Base-by-base conservation (phyloP, 2,888 invertebrate species). In the Mechanitis messenoides region DNA sequence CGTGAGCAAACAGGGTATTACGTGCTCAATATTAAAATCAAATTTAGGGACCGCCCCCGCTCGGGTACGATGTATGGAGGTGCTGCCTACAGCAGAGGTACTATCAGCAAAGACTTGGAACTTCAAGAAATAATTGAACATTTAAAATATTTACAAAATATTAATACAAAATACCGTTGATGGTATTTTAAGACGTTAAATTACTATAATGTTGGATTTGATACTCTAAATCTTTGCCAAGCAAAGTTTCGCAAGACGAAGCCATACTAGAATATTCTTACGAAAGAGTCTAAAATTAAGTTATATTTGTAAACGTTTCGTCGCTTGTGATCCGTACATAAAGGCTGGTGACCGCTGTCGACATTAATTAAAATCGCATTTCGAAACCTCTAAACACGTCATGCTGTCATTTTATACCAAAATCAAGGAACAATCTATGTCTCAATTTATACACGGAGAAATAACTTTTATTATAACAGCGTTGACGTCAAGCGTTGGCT, bases 321-420 rank as follows among this genome's bases (percentile, higher is more conserved):
- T 66, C 12, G 64, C 69, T 58, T 80, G 77, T 74, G 71, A 69
- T 72, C 85, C 63, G 72, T 85, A 85, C 83, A 75, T 76, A 80
- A 76, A 78, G 76, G 78, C 78, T 78, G 75, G 77, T 76, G 75
- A 78, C 75, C 70, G 66, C 66, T 73, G 67, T 20, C 74, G 76
- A 75, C 81, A 83, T 82, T 88, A 85, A 90, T 90, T 90, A 90
- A 88, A 89, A 85, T 85, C 88, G 72, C 84, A 90, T 89, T 89
- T 87, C 72, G 73, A 74, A 74, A 74, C 75, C 76, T 67, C 68
- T 63, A 68, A 77, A 77, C 86, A 86, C 87, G 87, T 81, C 75
- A 87, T 76, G 72, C 74, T 72, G 74, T 78, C 79, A 80, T 86
- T 85, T 82, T 74, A 74, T 74, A 59, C 59, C 35, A 31, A 45